A percentile compares a stretch with the other conserved stretches of the same genome.
Conservation (phyloP, 2,888 invertebrate species). For the Orthonychiurus folsomi region DNA sequence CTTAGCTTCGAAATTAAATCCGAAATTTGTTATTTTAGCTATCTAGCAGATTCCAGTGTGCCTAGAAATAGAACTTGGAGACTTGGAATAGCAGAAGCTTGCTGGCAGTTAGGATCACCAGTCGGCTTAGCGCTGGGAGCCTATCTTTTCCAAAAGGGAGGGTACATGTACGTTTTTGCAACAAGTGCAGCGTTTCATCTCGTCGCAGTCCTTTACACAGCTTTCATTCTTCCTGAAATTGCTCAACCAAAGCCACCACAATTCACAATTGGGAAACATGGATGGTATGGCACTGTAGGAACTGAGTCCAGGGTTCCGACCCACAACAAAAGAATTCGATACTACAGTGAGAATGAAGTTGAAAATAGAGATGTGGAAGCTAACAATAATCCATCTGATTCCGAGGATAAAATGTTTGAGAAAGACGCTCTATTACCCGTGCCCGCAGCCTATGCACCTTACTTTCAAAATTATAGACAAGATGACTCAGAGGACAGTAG, state of each 20-base stretch:
- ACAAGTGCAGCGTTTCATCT: conserved; percentile 32
- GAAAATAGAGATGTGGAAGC: conserved; percentile 6
- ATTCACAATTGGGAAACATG: conserved; percentile 31
- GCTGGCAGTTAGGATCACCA: conserved; percentile 36
- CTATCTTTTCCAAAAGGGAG: conserved; percentile 34
- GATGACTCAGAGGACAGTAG: neutral
- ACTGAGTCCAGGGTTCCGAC: neutral
- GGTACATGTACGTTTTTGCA: conserved; percentile 37
- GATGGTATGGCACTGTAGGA: conserved; percentile 26
- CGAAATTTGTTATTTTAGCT: conserved; percentile 19
- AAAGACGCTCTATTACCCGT: conserved; percentile 12
- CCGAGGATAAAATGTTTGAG: conserved; percentile 23
- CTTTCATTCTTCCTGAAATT: conserved; percentile 36
- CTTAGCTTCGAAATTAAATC: neutral
- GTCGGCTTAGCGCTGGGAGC: conserved; percentile 35
- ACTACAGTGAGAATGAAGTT: conserved; percentile 34
- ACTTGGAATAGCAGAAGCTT: conserved; percentile 36
- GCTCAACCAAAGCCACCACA: conserved; percentile 30
- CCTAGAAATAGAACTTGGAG: conserved; percentile 38
- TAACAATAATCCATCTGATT: conserved; percentile 9
- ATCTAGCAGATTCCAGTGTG: conserved; percentile 38
- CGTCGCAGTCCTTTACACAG: conserved; percentile 33
- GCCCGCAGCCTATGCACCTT: neutral
- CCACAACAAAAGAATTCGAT: conserved; percentile 24
- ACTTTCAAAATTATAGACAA: neutral